Percentiles rank a stretch among this genome's conserved stretches.
These are phyloP conservation scores for Coecobrya sp. DNA, from an alignment of 2,888 invertebrate species.

Conservation along the genomic window DNA sequence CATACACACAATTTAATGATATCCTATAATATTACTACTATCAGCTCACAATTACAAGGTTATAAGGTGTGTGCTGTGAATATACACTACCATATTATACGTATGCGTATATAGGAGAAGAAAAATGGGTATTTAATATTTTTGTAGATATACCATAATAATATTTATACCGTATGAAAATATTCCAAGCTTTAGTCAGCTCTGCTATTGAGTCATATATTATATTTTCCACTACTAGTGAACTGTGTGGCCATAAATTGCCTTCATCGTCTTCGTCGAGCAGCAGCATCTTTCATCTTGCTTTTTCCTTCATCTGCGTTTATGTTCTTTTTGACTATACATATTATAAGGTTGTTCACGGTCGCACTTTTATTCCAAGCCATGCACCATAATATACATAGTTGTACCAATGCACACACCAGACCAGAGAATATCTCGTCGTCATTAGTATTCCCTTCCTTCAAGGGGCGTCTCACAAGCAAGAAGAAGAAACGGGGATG, in stretches of 20 bases:
- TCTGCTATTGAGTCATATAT: slow-evolving; percentile 79
- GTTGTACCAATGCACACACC: background rate
- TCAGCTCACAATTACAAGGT: background rate
- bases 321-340: background rate
- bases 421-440: slow-evolving; percentile 45
- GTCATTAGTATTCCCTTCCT: slow-evolving; percentile 78
- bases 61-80: background rate
- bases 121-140: slow-evolving; percentile 23
- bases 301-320: background rate
- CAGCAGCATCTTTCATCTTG: slow-evolving; percentile 85
- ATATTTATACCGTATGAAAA: background rate
- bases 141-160: background rate
- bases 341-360: slow-evolving; percentile 13
- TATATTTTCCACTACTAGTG: slow-evolving; percentile 77
- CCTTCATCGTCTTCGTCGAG: slow-evolving; percentile 81
- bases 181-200: background rate
- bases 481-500: slow-evolving; percentile 5
- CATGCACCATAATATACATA: slow-evolving; percentile 59
- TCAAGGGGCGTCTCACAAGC: slow-evolving; percentile 70
- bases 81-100: too few relatives aligned
- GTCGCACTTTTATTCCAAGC: slow-evolving; percentile 83
- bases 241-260: slow-evolving; percentile 85
- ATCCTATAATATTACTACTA: background rate
- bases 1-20: slow-evolving; percentile 54
- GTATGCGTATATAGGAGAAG: background rate